These are phyloP conservation scores for Mnemiopsis leidyi DNA, from an alignment of 37 sponge, comb jelly and placozoan species.

Conservation along the genomic window DNA sequence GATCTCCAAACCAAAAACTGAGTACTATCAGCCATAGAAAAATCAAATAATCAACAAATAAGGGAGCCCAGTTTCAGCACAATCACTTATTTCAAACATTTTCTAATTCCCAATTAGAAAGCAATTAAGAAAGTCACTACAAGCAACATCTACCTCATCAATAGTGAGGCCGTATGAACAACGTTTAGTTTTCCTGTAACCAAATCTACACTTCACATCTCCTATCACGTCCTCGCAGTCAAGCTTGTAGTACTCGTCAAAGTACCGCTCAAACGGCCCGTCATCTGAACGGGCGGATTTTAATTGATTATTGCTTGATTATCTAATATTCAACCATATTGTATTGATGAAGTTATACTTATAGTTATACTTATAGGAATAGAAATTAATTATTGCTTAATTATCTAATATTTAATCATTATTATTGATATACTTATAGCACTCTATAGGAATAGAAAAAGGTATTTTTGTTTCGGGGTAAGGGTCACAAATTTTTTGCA, in stretches of 20 bases:
- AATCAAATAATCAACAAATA: neutral
- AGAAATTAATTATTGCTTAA: too few species aligned
- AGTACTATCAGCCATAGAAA: neutral
- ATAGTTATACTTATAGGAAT: too few species aligned
- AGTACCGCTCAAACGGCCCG: slow-evolving; percentile 73
- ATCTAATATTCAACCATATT: too few species aligned
- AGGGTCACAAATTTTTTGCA: too few species aligned
- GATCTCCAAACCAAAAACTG: neutral
- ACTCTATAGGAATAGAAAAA: too few species aligned
- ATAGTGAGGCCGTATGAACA: slow-evolving; percentile 83
- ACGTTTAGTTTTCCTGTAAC: slow-evolving; percentile 79
- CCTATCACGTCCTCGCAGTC: slow-evolving; percentile 84
- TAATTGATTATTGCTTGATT: too few species aligned
- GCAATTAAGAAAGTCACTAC: neutral
- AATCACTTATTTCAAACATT: neutral
- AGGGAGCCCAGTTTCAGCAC: neutral
- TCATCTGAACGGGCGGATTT: slow-evolving; percentile 66
- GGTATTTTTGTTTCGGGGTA: too few species aligned
- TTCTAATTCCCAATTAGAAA: neutral
- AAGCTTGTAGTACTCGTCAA: slow-evolving; percentile 90
- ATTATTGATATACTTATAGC: too few species aligned
- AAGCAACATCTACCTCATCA: slow-evolving; percentile 80
- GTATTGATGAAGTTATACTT: too few species aligned
- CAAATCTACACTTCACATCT: slow-evolving; percentile 75
- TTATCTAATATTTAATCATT: too few species aligned